Evolutionary conservation across 2,113 vertebrate genomes (phyloP).

Genomic region (Verasper variegatus): DNA sequence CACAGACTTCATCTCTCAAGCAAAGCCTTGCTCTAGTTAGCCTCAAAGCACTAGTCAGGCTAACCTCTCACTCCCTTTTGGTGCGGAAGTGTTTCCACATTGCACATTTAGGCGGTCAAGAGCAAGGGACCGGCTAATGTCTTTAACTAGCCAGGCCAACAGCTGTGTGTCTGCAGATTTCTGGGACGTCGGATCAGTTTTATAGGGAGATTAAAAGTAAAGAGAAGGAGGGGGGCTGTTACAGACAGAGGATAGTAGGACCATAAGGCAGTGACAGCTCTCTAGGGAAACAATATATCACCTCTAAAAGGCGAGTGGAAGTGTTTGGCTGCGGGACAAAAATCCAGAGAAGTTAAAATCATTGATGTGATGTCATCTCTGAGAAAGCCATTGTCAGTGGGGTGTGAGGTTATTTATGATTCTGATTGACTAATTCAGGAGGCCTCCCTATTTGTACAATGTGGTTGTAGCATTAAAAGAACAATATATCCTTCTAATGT

Average conservation of each 20-base stretch:
- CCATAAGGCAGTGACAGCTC: constrained; percentile 76
- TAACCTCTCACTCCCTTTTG: constrained; percentile 50
- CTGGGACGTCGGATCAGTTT: constrained; percentile 68
- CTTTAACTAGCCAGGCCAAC: constrained; percentile 72
- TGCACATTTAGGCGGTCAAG: constrained; percentile 58
- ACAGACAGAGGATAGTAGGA: constrained; percentile 67
- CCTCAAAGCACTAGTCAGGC: constrained; percentile 53
- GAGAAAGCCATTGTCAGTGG: constrained; percentile 71
- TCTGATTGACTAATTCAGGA: constrained; percentile 45
- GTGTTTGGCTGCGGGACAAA: constrained; percentile 78
- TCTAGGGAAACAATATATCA: constrained; percentile 81
- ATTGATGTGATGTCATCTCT: constrained; percentile 77
- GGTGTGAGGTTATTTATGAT: constrained; percentile 69
- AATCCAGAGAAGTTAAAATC: constrained; percentile 76
- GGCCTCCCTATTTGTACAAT: constrained; percentile 26
- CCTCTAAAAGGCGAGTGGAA: constrained; percentile 67
- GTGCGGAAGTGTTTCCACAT: constrained; percentile 59
- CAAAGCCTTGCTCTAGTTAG: constrained; percentile 71
- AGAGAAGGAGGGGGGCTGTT: constrained; percentile 38
- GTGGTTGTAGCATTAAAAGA: constrained; percentile 28
- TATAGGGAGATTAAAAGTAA: constrained; percentile 79
- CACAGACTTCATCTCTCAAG: constrained; percentile 47
- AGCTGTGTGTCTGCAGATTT: constrained; percentile 70
- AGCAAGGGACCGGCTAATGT: constrained; percentile 70
- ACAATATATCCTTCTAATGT: constrained; percentile 53